Evolutionary conservation across 2,888 invertebrate genomes (phyloP).

Genomic region (Gasteruption jaculator): DNA sequence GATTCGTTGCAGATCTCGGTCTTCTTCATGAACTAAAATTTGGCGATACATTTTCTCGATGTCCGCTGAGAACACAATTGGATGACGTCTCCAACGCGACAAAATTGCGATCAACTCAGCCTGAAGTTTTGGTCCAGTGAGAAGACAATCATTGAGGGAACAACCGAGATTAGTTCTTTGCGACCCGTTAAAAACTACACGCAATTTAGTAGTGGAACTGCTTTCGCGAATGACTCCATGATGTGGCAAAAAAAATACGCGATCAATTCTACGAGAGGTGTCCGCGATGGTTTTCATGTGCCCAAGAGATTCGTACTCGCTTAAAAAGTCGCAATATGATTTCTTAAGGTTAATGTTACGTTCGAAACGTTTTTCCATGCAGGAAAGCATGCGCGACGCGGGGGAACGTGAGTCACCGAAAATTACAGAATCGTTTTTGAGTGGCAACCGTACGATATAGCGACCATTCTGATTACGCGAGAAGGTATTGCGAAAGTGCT

Average conservation of each 20-base stretch:
- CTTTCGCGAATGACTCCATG: conserved; percentile 12
- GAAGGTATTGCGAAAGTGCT: conserved; percentile 8
- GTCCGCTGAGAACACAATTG: conserved; percentile 24
- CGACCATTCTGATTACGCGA: conserved; percentile 11
- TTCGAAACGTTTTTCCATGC: conserved; percentile 9
- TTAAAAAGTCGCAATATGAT: conserved; percentile 13
- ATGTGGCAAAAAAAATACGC: conserved; percentile 9
- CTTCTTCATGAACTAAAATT: conserved; percentile 14
- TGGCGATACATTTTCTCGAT: conserved; percentile 33
- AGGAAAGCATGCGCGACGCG: conserved; percentile 8
- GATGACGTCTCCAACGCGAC: conserved; percentile 10
- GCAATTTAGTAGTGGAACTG: conserved; percentile 8
- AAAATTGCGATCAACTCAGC: conserved; percentile 9
- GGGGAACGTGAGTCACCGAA: conserved; percentile 10
- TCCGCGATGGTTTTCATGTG: conserved; percentile 13
- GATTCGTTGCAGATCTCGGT: conserved; percentile 27
- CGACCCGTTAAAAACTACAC: too few relatives aligned
- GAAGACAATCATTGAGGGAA: conserved; percentile 6
- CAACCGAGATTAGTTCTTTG: conserved; percentile 7
- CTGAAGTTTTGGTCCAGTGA: conserved; percentile 10
- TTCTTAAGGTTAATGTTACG: conserved; percentile 5
- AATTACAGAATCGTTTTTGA: conserved; percentile 2
- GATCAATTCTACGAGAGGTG: neutral
- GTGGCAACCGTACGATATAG: conserved; percentile 14
- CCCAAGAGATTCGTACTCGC: conserved; percentile 13